Conservation (phyloP, 2,797 vertebrate species). For the Gallinago solitaria region DNA sequence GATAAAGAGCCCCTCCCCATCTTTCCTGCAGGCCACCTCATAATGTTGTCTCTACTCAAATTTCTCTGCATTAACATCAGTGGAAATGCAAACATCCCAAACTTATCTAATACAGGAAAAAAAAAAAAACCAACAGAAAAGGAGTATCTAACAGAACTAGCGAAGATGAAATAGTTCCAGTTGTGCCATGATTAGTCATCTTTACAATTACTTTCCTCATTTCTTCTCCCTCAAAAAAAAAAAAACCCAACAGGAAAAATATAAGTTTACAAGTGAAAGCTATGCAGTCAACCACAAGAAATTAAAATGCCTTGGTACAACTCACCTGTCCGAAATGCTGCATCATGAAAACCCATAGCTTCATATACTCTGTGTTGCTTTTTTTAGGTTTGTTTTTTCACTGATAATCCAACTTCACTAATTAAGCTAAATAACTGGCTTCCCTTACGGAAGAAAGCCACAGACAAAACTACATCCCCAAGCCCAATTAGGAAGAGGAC, state of each 20-base stretch:
- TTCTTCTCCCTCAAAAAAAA: neutral
- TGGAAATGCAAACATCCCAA: neutral
- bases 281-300: neutral
- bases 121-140: neutral
- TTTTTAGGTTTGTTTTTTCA: accelerated
- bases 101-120: neutral
- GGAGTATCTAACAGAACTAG: neutral
- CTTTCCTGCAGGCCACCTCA: neutral
- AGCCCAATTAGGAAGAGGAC: accelerated
- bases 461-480: neutral
- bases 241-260: neutral
- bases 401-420: neutral
- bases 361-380: neutral
- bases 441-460: neutral
- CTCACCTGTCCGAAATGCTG: neutral
- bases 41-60: neutral
- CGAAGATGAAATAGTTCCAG: neutral
- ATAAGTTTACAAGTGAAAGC: neutral
- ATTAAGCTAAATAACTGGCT: neutral
- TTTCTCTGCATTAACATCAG: accelerated
- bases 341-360: neutral
- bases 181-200: neutral
- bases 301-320: neutral
- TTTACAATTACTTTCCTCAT: neutral
- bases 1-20: neutral